These are phyloP conservation scores for Mycetomoellerius zeteki DNA, from an alignment of 1,140 invertebrate genomes.

Conservation along the genomic window DNA sequence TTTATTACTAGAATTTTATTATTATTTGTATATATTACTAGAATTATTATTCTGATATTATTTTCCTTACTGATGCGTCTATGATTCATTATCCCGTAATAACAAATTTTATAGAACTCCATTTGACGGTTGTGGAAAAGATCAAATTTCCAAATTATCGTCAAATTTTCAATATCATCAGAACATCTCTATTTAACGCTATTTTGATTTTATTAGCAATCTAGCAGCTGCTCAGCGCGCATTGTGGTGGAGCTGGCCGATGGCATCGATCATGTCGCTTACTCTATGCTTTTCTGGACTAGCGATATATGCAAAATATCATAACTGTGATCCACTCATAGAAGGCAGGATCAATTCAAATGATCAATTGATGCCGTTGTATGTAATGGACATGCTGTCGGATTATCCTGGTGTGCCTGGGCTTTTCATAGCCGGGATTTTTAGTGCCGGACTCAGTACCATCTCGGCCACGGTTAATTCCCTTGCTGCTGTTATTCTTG, in stretches of 20 bases:
- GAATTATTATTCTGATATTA: neutral
- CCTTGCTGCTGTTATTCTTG: slow-evolving; percentile 93
- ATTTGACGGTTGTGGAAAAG: neutral
- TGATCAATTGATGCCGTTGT: slow-evolving; percentile 91
- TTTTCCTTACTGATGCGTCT: neutral
- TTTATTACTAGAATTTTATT: neutral
- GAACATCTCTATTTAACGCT: neutral
- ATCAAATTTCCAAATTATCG: neutral
- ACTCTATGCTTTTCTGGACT: slow-evolving; percentile 93
- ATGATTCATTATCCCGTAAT: neutral
- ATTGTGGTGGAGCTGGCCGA: slow-evolving; percentile 91
- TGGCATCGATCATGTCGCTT: slow-evolving; percentile 89
- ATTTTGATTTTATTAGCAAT: slow-evolving; percentile 90
- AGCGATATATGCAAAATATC: slow-evolving; percentile 93
- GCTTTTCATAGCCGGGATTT: slow-evolving; percentile 88
- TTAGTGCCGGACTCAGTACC: slow-evolving; percentile 93
- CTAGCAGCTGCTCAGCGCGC: slow-evolving; percentile 89
- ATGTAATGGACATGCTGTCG: slow-evolving; percentile 92
- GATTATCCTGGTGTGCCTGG: slow-evolving; percentile 90
- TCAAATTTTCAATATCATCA: neutral
- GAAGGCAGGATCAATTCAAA: slow-evolving; percentile 87
- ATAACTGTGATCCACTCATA: slow-evolving; percentile 91
- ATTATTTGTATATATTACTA: neutral
- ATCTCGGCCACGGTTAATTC: slow-evolving; percentile 95
- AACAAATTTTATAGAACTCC: neutral